Conservation (phyloP, 1,140 invertebrate genomes). For the Frieseomelitta varia region DNA sequence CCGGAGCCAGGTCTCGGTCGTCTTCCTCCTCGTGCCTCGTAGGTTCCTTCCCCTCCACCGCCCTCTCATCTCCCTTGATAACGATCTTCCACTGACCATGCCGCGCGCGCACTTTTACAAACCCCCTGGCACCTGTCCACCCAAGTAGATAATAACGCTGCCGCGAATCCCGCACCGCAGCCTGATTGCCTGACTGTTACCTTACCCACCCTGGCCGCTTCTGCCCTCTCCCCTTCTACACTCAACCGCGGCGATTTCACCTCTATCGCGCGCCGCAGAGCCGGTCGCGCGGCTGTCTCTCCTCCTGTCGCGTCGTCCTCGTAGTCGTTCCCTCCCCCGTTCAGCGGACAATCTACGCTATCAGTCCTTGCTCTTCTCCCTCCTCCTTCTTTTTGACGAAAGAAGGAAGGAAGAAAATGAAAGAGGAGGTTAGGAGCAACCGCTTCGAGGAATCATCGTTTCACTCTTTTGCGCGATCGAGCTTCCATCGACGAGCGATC, state of each 20-base stretch:
- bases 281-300: slow-evolving; percentile 6
- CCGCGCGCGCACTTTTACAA: slow-evolving; percentile 69
- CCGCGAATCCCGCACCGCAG: slow-evolving; percentile 64
- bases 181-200: slow-evolving; percentile 73
- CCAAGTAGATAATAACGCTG: slow-evolving; percentile 75
- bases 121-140: slow-evolving; percentile 77
- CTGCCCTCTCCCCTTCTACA: slow-evolving; percentile 2
- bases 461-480: slow-evolving; percentile 9
- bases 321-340: neutral
- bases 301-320: neutral
- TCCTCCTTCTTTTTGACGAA: neutral
- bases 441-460: slow-evolving; percentile 56
- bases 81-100: slow-evolving; percentile 68
- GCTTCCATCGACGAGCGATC: neutral
- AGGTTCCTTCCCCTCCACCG: slow-evolving; percentile 46
- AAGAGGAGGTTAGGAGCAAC: slow-evolving; percentile 42
- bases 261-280: too few relatives aligned
- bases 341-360: neutral
- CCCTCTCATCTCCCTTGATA: slow-evolving; percentile 73
- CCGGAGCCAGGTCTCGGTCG: neutral
- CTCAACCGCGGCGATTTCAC: slow-evolving; percentile 1
- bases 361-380: slow-evolving; percentile 16
- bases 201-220: slow-evolving; percentile 60
- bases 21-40: slow-evolving; percentile 14
- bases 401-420: neutral